Conservation (phyloP, 2,797 vertebrate species). For the Enteromius trimaculatus region DNA sequence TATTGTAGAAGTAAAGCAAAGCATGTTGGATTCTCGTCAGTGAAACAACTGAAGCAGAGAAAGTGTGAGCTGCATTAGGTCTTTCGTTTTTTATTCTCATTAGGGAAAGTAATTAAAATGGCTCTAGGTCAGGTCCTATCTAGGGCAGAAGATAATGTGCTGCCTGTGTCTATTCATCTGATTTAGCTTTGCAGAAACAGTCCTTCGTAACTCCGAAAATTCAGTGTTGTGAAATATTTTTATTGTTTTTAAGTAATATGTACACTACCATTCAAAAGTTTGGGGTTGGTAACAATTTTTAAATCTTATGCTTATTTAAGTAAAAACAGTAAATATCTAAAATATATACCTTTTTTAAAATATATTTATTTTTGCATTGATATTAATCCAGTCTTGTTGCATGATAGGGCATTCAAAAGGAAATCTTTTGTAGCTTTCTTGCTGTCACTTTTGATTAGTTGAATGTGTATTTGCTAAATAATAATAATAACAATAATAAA, state of each 20-base stretch:
- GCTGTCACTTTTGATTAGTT: background rate
- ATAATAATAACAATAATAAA: background rate
- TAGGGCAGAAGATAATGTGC: conserved; percentile 40
- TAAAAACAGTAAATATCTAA: background rate
- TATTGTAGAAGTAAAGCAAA: conserved; percentile 46
- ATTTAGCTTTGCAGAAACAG: background rate
- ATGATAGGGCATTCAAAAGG: background rate
- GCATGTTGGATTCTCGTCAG: conserved; percentile 2
- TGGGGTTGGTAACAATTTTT: background rate
- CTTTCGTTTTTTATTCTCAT: conserved; percentile 18
- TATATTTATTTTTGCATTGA: background rate
- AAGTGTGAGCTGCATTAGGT: background rate
- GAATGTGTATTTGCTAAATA: background rate
- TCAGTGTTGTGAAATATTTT: background rate
- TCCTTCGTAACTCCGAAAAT: background rate
- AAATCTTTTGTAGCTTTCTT: background rate
- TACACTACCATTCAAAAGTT: background rate
- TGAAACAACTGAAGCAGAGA: conserved; percentile 31
- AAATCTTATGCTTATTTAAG: background rate
- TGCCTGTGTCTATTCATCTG: background rate
- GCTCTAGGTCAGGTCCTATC: conserved; percentile 2
- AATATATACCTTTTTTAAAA: background rate
- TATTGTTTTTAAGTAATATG: background rate
- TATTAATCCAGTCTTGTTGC: background rate
- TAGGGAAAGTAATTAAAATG: conserved; percentile 39